Conservation (phyloP, 2,888 invertebrate species). For the Aradus depressus region DNA sequence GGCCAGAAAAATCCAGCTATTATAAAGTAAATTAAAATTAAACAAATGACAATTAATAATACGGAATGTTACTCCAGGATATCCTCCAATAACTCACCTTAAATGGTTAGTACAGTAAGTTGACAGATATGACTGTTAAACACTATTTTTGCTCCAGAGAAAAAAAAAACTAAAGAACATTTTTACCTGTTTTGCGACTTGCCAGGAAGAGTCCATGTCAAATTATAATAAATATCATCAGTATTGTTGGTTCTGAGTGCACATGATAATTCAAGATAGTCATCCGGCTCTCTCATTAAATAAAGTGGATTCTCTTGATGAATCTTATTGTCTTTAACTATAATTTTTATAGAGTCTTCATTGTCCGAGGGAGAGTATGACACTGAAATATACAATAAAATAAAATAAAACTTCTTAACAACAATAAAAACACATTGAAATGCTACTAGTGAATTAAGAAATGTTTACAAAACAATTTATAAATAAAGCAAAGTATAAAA, state of each 20-base stretch:
- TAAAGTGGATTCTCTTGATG: slow-evolving; percentile 6
- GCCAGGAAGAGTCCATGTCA: neutral
- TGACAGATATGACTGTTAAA: too few relatives aligned
- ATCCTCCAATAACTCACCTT: too few relatives aligned
- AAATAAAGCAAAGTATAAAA: neutral
- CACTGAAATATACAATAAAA: neutral
- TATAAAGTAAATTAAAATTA: too few relatives aligned
- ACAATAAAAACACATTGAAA: neutral
- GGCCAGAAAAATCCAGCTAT: too few relatives aligned
- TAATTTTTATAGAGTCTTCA: slow-evolving; percentile 11
- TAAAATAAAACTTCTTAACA: neutral
- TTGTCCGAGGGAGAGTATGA: neutral
- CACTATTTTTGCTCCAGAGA: too few relatives aligned
- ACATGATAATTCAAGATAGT: slow-evolving; percentile 1
- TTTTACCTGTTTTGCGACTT: neutral
- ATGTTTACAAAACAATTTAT: neutral
- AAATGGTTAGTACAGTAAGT: too few relatives aligned
- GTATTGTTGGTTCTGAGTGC: neutral
- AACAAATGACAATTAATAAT: too few relatives aligned
- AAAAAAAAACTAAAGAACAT: neutral
- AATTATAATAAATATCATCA: neutral
- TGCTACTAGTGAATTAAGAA: neutral
- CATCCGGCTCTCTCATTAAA: slow-evolving; percentile 7
- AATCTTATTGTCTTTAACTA: slow-evolving; percentile 10
- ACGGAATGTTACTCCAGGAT: too few relatives aligned